Evolutionary conservation across 2,113 vertebrate species (phyloP).

Genomic region (Dolichotis patagonum): DNA sequence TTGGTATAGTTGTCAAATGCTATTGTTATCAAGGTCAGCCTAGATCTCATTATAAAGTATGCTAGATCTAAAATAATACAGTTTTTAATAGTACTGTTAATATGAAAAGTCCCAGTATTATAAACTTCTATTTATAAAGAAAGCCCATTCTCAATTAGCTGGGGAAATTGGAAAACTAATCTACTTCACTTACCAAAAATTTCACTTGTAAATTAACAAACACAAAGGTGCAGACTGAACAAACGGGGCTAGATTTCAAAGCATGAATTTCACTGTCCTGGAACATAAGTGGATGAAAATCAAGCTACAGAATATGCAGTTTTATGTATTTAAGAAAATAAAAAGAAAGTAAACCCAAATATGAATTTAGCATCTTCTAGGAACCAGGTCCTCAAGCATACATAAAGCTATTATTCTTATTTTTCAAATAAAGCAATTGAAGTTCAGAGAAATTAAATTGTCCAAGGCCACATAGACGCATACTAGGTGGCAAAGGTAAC

Average conservation of each 20-base stretch:
- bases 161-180: constrained; percentile 12
- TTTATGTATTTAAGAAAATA: background rate
- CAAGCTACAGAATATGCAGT: constrained; percentile 24
- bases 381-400: background rate
- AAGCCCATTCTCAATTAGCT: constrained; percentile 34
- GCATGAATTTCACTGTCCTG: background rate
- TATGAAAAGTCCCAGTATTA: background rate
- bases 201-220: constrained; percentile 34
- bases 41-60: constrained; percentile 47
- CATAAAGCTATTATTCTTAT: constrained; percentile 26
- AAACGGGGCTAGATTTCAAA: constrained; percentile 30
- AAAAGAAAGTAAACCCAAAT: constrained; percentile 15
- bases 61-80: background rate
- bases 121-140: constrained; percentile 15
- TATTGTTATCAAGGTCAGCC: constrained; percentile 2
- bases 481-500: constrained; percentile 45
- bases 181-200: constrained; percentile 1
- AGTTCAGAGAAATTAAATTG: constrained; percentile 55
- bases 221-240: background rate
- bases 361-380: background rate
- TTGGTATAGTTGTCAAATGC: background rate
- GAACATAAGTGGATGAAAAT: background rate
- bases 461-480: background rate
- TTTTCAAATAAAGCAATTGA: constrained; percentile 63
- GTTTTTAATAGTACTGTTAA: constrained; percentile 48